Evolutionary conservation across 2,888 invertebrate genomes (phyloP).

Genomic region (Pseudococcus viburni): DNA sequence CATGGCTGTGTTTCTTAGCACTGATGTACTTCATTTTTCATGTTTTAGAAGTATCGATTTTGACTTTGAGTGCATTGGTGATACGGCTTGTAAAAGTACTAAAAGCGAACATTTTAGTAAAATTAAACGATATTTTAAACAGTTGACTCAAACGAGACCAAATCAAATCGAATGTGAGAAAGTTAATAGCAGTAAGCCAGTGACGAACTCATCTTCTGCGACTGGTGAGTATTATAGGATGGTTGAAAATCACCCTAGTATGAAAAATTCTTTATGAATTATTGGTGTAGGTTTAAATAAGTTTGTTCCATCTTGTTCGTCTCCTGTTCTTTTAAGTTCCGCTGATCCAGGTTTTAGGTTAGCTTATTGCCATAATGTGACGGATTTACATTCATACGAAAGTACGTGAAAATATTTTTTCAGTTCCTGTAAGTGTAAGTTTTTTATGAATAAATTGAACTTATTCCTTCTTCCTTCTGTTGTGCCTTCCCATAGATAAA

Average conservation of each 20-base stretch:
- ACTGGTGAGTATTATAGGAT: neutral
- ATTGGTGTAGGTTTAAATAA: neutral
- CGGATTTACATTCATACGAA: slow-evolving; percentile 34
- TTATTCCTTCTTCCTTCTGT: slow-evolving; percentile 2
- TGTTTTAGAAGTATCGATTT: slow-evolving; percentile 21
- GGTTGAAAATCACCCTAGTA: neutral
- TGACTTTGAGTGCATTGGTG: slow-evolving; percentile 41
- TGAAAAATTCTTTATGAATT: neutral
- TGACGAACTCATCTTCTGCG: neutral
- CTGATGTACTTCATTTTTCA: neutral
- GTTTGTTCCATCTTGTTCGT: slow-evolving; percentile 58
- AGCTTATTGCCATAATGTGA: slow-evolving; percentile 61
- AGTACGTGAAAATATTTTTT: neutral
- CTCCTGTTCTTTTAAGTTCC: slow-evolving; percentile 56
- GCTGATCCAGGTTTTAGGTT: slow-evolving; percentile 61
- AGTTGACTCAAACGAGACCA: neutral
- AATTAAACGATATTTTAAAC: slow-evolving; percentile 42
- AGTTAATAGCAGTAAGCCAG: neutral
- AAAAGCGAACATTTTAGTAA: slow-evolving; percentile 29
- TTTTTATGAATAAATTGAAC: neutral
- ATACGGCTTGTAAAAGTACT: slow-evolving; percentile 17
- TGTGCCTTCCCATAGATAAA: neutral
- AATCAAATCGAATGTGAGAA: slow-evolving; percentile 26
- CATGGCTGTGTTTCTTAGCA: too few relatives aligned
- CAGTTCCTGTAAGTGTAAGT: too few relatives aligned